Evolutionary conservation across 2,888 invertebrate species (phyloP), one percentile per base, ranked within the genome.

Genomic region (Agonopterix arenella): DNA sequence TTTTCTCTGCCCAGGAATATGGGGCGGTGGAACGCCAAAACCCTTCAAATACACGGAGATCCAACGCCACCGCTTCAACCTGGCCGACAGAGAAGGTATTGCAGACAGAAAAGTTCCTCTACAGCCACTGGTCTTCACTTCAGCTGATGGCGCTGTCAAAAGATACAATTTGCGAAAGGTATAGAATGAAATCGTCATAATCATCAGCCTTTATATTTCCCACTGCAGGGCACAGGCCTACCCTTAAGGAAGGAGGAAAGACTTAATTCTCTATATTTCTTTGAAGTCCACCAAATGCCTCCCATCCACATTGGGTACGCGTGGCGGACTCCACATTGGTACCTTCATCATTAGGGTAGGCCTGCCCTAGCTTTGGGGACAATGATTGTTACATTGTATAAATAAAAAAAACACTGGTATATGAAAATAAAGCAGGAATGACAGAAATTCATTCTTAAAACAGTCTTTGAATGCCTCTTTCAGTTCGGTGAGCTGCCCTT

Each of bases 11-110:
- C 0, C 53, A 90, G 90, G 90, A 0, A 96, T 97, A 51, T 98
- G 98, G 98, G 98, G 98, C 1, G 96, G 97, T 0, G 98, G 98
- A 0, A 92, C 90, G 36, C 95, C 98, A 0, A 99, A 99, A 66
- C 98, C 98, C 0, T 98, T 98, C 69, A 97, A 97, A 68, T 99
- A 96, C 70, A 98, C 98, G 0, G 98, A 98, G 83, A 97, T 98
- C 56, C 99, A 99, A 74, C 91, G 97, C 36, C 97, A 98, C 76
- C 91, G 97, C 47, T 96, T 96, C 74, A 95, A 95, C 73, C 78
- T 96, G 52, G 93, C 95, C 0, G 97, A 97, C 62, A 95, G 94
- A 69, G 97, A 97, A 74, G 97, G 97, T 0, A 92, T 95, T 0
- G 97, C 97, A 0, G 97, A 97, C 67, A 90, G 99, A 52, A 99